phyloP scores from a whole-genome alignment of 2,888 invertebrate genomes.

The Barypeithes pellucidus region DNA sequence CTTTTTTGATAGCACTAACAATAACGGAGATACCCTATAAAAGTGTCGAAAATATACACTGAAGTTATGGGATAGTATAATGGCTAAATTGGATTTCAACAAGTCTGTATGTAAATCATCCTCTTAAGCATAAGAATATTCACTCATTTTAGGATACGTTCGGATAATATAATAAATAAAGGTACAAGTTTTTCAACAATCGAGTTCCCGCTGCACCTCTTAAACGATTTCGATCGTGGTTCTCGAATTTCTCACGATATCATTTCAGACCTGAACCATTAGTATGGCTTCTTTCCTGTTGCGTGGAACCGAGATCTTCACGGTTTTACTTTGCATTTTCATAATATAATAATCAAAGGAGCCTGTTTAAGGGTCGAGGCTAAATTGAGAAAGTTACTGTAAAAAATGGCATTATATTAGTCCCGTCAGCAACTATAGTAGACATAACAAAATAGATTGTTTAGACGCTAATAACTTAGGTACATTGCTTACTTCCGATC shows the following conservation, averaged over 20 bases:
- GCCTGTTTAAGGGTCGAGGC: constrained; percentile 13
- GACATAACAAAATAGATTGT: no score
- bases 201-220: constrained; percentile 30
- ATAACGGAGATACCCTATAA: no score
- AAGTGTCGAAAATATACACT: no score
- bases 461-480: no score
- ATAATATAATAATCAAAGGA: constrained; percentile 16
- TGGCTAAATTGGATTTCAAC: no score
- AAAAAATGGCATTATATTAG: no score
- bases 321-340: constrained; percentile 54
- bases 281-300: constrained; percentile 60
- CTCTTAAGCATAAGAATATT: neutral
- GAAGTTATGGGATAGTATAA: no score
- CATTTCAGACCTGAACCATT: constrained; percentile 55
- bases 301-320: constrained; percentile 56
- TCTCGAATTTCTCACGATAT: constrained; percentile 59
- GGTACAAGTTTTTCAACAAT: constrained; percentile 25
- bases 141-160: neutral
- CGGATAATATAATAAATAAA: neutral
- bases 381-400: constrained; percentile 32
- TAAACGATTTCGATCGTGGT: constrained; percentile 46
- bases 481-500: no score
- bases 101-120: no score
- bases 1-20: no score
- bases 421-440: no score